A percentile compares a stretch with the other conserved stretches of the same genome.
Conservation (phyloP, 2,888 invertebrate genomes). For the Aproaerema taeniolella region DNA sequence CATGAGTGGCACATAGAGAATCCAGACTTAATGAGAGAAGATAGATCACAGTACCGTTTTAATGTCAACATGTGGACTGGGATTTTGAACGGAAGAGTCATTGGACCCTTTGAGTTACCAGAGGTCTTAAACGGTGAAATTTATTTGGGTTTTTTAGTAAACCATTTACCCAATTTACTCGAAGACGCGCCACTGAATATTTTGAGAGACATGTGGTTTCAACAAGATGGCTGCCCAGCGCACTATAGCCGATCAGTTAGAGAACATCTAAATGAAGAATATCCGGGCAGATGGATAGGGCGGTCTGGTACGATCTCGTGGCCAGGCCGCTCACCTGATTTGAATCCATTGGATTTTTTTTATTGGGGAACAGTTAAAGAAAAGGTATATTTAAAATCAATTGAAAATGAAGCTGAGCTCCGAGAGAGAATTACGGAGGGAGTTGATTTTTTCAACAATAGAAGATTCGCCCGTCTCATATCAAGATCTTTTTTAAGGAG, state of each 20-base stretch:
- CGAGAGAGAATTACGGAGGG: background rate
- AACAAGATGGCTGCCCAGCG: slow-evolving; percentile 19
- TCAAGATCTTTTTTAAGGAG: background rate
- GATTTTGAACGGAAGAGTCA: slow-evolving; percentile 19
- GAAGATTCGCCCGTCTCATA: background rate
- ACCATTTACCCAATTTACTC: slow-evolving; percentile 2
- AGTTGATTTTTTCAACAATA: background rate
- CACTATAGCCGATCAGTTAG: slow-evolving; percentile 12
- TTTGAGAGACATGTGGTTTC: slow-evolving; percentile 14
- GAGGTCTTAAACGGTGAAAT: slow-evolving; percentile 11
- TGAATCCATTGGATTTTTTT: background rate
- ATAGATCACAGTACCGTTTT: slow-evolving; percentile 11
- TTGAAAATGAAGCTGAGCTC: background rate
- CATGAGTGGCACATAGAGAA: slow-evolving; percentile 14
- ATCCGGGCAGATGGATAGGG: slow-evolving; percentile 13
- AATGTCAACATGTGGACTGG: slow-evolving; percentile 23
- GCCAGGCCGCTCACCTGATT: slow-evolving; percentile 13
- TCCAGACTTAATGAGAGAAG: slow-evolving; percentile 19
- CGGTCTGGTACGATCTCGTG: slow-evolving; percentile 14
- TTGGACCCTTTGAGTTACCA: slow-evolving; percentile 15
- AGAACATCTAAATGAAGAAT: slow-evolving; percentile 12
- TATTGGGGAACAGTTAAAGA: background rate
- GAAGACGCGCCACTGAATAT: background rate
- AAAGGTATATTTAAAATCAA: background rate
- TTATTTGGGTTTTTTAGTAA: slow-evolving; percentile 12